phyloP scores from a whole-genome alignment of 2,888 invertebrate genomes.

The Andrena fulva region DNA sequence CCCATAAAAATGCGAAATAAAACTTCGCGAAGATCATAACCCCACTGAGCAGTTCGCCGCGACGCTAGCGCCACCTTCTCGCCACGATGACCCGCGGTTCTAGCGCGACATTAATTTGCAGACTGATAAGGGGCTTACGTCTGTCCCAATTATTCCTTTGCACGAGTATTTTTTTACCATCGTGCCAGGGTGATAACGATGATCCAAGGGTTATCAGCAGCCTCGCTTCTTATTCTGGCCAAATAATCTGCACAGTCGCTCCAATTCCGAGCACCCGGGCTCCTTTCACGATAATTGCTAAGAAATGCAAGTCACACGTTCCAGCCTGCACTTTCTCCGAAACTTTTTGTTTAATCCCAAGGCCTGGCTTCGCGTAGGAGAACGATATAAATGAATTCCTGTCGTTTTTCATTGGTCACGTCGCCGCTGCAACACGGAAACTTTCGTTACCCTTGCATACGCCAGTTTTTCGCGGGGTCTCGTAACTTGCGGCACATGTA shows the following conservation, averaged over 20 bases:
- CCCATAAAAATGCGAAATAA: too few species aligned
- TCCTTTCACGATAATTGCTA: slow-evolving; percentile 41
- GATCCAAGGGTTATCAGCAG: slow-evolving; percentile 9
- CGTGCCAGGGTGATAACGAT: background rate
- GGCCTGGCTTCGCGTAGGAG: background rate
- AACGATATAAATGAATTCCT: slow-evolving; percentile 20
- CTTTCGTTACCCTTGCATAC: background rate
- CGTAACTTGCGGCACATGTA: background rate
- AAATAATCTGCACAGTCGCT: slow-evolving; percentile 8
- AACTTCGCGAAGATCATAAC: background rate
- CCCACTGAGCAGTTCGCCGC: background rate
- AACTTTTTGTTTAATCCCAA: slow-evolving; percentile 16
- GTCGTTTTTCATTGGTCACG: background rate
- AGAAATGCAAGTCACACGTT: slow-evolving; percentile 48
- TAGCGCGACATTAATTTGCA: slow-evolving; percentile 5
- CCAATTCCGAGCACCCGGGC: background rate
- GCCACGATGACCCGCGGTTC: slow-evolving; percentile 2
- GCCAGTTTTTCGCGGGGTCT: background rate
- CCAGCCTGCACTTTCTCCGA: slow-evolving; percentile 43
- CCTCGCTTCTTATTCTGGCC: background rate
- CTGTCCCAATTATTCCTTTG: slow-evolving; percentile 39
- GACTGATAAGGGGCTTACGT: slow-evolving; percentile 24
- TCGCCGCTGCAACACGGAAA: background rate
- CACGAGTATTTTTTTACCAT: slow-evolving; percentile 24
- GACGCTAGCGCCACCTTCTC: slow-evolving; percentile 20